Evolutionary conservation across 2,797 vertebrate genomes (phyloP).

Genomic region (Helicolenus hilgendorfi): DNA sequence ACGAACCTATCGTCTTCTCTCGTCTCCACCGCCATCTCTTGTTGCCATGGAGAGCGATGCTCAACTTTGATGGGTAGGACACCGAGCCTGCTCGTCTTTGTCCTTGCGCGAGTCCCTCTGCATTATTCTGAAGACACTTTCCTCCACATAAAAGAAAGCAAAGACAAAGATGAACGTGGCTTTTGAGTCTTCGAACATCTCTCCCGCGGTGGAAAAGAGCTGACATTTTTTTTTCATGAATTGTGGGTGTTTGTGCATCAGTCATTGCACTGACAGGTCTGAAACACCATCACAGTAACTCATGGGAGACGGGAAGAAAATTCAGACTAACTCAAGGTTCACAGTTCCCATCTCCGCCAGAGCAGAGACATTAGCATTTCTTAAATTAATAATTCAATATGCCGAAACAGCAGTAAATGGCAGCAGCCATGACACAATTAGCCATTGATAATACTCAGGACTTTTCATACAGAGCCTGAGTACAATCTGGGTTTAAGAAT

Average conservation of each 20-base stretch:
- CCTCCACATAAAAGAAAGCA: conserved; percentile 1
- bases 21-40: conserved; percentile 33
- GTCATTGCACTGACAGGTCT: conserved; percentile 24
- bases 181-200: conserved; percentile 3
- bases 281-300: conserved; percentile 15
- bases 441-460: conserved; percentile 49
- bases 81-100: conserved; percentile 16
- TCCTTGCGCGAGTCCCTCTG: conserved; percentile 49
- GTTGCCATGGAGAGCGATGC: conserved; percentile 75
- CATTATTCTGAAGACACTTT: conserved; percentile 27
- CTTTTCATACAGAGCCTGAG: conserved; percentile 3
- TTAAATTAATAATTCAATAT: conserved; percentile 78
- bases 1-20: conserved; percentile 35
- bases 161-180: background rate
- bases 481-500: conserved; percentile 10
- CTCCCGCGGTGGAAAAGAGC: background rate
- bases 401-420: conserved; percentile 71
- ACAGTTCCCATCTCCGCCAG: conserved; percentile 53
- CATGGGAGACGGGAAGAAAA: conserved; percentile 13
- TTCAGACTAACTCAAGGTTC: conserved; percentile 67
- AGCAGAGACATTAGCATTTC: conserved; percentile 74
- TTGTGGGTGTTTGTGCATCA: conserved; percentile 18
- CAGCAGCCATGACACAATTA: conserved; percentile 72
- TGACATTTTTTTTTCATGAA: background rate
- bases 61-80: conserved; percentile 22